phyloP scores from a whole-genome alignment of 2,888 invertebrate genomes.

The Synanthedon vespiformis region DNA sequence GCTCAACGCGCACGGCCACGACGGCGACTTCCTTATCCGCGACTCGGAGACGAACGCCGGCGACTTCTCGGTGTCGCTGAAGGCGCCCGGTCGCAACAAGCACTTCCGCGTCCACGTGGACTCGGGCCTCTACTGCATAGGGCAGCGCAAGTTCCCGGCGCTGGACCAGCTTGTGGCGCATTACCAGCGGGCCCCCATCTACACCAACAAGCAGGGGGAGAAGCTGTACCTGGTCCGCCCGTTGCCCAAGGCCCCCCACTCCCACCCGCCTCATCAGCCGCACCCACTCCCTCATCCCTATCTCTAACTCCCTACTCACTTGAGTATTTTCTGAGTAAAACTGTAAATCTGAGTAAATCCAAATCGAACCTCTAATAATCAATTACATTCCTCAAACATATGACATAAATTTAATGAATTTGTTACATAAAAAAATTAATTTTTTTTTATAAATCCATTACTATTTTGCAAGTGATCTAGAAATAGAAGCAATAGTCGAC shows the following conservation, averaged over 20 bases:
- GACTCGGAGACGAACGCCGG: constrained; percentile 99
- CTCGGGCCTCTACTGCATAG: constrained; percentile 94
- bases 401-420: too few relatives aligned
- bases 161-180: constrained; percentile 97
- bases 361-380: neutral
- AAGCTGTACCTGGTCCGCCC: constrained; percentile 96
- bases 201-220: constrained; percentile 97
- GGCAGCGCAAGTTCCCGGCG: constrained; percentile 96
- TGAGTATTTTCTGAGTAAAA: neutral
- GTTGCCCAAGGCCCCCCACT: constrained; percentile 70
- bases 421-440: too few relatives aligned
- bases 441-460: too few relatives aligned
- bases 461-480: too few relatives aligned
- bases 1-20: constrained; percentile 93
- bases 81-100: constrained; percentile 97
- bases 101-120: constrained; percentile 99
- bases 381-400: too few relatives aligned
- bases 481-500: too few relatives aligned
- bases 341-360: too few relatives aligned
- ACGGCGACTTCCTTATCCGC: constrained; percentile 98
- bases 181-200: constrained; percentile 99
- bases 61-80: constrained; percentile 97
- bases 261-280: constrained; percentile 13
- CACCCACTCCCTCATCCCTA: constrained; percentile 2
- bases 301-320: neutral